Conservation (phyloP, 2,113 vertebrate species). For the Hepsetus odoe region DNA sequence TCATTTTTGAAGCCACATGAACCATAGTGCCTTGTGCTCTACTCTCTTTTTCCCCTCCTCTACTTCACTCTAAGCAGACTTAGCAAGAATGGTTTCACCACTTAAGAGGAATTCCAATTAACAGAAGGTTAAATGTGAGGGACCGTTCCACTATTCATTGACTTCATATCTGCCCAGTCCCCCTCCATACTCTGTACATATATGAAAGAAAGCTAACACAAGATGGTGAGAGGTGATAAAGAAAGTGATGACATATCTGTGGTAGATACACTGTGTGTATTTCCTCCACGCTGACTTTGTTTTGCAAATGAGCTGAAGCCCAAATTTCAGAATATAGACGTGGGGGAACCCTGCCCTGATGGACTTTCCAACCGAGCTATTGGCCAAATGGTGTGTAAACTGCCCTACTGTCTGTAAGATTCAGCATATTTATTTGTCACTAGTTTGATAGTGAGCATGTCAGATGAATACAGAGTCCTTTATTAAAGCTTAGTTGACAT, state of each 20-base stretch:
- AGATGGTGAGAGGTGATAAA: slow-evolving; percentile 28
- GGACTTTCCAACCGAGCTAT: slow-evolving; percentile 13
- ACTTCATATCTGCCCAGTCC: not conserved
- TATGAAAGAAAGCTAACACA: slow-evolving; percentile 16
- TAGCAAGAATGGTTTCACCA: not conserved
- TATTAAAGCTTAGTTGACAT: slow-evolving; percentile 12
- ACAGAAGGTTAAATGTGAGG: not conserved
- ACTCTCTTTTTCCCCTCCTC: not conserved
- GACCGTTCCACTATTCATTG: not conserved
- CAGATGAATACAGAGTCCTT: not conserved
- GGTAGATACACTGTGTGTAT: not conserved
- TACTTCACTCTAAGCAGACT: not conserved
- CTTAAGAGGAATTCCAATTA: not conserved
- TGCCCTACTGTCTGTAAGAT: not conserved
- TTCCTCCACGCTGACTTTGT: slow-evolving; percentile 44
- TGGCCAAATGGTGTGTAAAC: not conserved
- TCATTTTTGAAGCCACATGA: not conserved
- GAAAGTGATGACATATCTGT: not conserved
- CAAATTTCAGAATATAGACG: not conserved
- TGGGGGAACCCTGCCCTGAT: not conserved
- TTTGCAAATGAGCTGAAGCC: slow-evolving; percentile 48
- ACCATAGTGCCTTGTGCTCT: not conserved
- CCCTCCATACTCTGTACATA: not conserved
- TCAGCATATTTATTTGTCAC: slow-evolving; percentile 12
- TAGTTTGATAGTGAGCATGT: not conserved